phyloP scores from a whole-genome alignment of 2,888 invertebrate species.

The Esperia sulphurella region DNA sequence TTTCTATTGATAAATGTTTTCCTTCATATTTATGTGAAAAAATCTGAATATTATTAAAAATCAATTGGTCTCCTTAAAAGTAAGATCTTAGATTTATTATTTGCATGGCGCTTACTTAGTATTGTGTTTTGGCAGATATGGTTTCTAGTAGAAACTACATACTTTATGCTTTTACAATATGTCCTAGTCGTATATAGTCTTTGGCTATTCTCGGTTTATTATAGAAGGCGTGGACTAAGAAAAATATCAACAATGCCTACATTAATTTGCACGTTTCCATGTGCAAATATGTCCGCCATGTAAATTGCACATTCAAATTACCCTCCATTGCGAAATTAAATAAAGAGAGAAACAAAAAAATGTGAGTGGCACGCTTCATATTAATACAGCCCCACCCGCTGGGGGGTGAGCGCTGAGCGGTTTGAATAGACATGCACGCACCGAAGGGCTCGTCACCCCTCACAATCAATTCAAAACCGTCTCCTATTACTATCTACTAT shows the following conservation, averaged over 20 bases:
- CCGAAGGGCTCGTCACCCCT: constrained; percentile 67
- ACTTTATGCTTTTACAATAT: too few relatives aligned
- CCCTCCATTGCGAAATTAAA: constrained; percentile 75
- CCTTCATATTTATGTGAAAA: too few relatives aligned
- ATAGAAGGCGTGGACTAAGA: not conserved
- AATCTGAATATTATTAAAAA: too few relatives aligned
- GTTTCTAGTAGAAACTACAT: too few relatives aligned
- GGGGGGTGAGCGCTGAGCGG: constrained; percentile 43
- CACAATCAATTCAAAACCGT: constrained; percentile 68
- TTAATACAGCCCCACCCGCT: constrained; percentile 61
- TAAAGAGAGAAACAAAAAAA: constrained; percentile 73
- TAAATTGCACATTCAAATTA: constrained; percentile 71
- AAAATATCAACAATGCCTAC: constrained; percentile 3
- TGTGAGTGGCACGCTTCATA: constrained; percentile 50
- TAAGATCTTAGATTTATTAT: too few relatives aligned
- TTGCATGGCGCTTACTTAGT: too few relatives aligned
- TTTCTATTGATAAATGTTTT: too few relatives aligned
- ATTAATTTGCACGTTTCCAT: constrained; percentile 19
- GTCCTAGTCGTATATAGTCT: too few relatives aligned
- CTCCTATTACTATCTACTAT: constrained; percentile 46
- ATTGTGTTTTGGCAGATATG: too few relatives aligned
- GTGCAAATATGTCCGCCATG: constrained; percentile 60
- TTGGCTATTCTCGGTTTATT: too few relatives aligned
- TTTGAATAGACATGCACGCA: constrained; percentile 49
- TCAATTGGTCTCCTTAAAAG: too few relatives aligned